Base-by-base conservation (phyloP, 2,797 vertebrate species). In the Anabacerthia variegaticeps region DNA sequence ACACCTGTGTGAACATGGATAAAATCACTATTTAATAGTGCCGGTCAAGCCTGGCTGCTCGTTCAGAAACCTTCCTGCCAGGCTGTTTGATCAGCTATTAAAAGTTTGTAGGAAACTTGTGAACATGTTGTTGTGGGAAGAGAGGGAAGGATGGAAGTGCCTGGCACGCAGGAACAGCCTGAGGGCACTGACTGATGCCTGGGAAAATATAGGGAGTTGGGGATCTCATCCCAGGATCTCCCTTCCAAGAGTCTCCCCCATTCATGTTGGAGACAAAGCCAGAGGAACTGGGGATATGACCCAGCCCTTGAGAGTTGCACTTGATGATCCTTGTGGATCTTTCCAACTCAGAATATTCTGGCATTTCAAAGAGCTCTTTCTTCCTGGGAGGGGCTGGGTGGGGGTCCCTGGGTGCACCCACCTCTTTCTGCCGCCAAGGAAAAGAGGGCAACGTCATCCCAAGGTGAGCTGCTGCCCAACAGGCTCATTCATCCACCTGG, bases 11-110 rank as follows among this genome's bases (percentile, higher is more conserved):
- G 94, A 67, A 63, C 87, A 55, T 39, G 93, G 93, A 96, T 96
- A 96, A 96, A 92, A 95, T 95, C 95, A 89, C 85, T 68, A 22
- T 88, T 95, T 93, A 96, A 77, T 77, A 89, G 95, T 7, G 41
- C 56, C 67, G 85, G 95, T 96, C 96, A 96, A 93, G 93, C 87
- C 93, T 79, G 88, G 68, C 81, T 96, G 96, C 94, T 80, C 46
- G 41, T 83, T 49, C 59, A 2, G 23, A 73, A 89, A 27, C 63
- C 74, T 85, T 59, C 43, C 65, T 80, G 49, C 44, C 88, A 67
- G 65, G 14, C 56, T 78, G 44, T 90, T 77, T 61, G 62, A 88
- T 74, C 91, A 89, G 72, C 85, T 95, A 89, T 89, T 96, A 92
- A 85, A 94, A 95, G 79, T 72, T 80, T 78, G 22, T 41, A 28